Base-by-base conservation (phyloP, 92 coral and sea anemone species). In the Palythoa heliodiscus region DNA sequence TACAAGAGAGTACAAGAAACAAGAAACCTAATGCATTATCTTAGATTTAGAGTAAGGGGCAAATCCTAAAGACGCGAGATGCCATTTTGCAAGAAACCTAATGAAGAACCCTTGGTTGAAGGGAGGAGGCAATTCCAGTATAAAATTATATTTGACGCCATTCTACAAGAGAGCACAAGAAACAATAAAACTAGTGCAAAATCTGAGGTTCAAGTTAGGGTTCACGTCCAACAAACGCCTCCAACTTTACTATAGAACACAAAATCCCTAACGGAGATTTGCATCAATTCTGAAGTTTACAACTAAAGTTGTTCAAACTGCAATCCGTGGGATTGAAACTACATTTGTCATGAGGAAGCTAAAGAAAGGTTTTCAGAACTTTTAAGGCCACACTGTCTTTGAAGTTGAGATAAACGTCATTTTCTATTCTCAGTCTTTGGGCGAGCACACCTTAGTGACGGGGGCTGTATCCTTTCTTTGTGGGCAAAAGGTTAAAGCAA, bases 1-100 rank as follows among this genome's bases (percentile, higher is more conserved):
- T 97, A 98, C 82, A 89, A 94, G 47, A 94, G 91, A 86, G 92
- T 91, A 5, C 50, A 43, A 8, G 9, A 43, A 5, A 83, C 97
- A 93, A 84, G 94, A 93, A 86, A 93, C 73, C 17, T 69, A 69
- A 3, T 43, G 50, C 3, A 8, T 6, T 0, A 43, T 43, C 50
- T 43, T 43, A 43, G 9, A 43, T 84, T 97, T 50, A 90, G 97
- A 52, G 98, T 96, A 39, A 73, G 84, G 0, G 98, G 98, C 29
- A 97, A 94, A 70, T 87, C 97, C 48, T 89, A 43, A 43, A 43
- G 50, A 43, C 3, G 3, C 50, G 0, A 43, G 50, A 43, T 43
- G 5, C 9, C 50, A 43, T 43, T 43, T 43, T 43, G 50, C 50
- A 13, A 57, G 16, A 57, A 57, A 57, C n/a, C 50, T 43, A 43